Evolutionary conservation across 2,797 vertebrate species (phyloP).

Genomic region (Champsocephalus esox): DNA sequence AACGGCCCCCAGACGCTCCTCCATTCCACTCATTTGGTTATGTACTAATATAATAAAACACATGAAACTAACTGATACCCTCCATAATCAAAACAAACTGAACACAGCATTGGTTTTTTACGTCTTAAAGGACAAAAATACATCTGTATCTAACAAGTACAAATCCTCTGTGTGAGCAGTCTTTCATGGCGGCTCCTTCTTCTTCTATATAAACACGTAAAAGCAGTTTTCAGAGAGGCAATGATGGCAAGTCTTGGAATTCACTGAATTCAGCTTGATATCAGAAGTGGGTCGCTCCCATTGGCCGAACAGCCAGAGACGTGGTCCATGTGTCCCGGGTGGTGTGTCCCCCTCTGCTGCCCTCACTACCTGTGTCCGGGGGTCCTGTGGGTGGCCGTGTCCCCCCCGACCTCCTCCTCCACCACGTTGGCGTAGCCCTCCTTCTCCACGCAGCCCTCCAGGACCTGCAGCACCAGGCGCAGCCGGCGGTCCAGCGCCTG

Average conservation of each 20-base stretch:
- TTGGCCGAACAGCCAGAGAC: constrained; percentile 44
- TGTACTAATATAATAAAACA: constrained; percentile 66
- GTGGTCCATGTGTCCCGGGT: constrained; percentile 39
- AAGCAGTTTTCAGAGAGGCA: constrained; percentile 75
- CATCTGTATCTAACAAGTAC: constrained; percentile 69
- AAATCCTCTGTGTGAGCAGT: constrained; percentile 66
- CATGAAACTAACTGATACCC: constrained; percentile 51
- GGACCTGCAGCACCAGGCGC: constrained; percentile 89
- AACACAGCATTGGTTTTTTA: constrained; percentile 62
- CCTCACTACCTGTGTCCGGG: constrained; percentile 92
- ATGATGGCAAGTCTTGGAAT: constrained; percentile 88
- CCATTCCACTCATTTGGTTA: constrained; percentile 66
- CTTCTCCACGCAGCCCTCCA: constrained; percentile 92
- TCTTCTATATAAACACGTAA: constrained; percentile 62
- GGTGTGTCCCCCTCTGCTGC: constrained; percentile 36
- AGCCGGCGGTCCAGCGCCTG: constrained; percentile 95
- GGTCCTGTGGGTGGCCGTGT: constrained; percentile 79
- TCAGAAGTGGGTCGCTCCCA: constrained; percentile 59
- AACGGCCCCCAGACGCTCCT: constrained; percentile 46
- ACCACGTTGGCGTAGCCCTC: constrained; percentile 89
- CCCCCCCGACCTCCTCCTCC: constrained; percentile 88
- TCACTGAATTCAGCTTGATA: constrained; percentile 93
- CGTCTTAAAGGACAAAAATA: constrained; percentile 65
- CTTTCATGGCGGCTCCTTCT: constrained; percentile 36
- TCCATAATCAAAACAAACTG: constrained; percentile 49